Percentiles rank a stretch among this genome's conserved stretches.
Evolutionary conservation across 2,888 invertebrate species (phyloP).

Genomic region (Rutpela maculata): DNA sequence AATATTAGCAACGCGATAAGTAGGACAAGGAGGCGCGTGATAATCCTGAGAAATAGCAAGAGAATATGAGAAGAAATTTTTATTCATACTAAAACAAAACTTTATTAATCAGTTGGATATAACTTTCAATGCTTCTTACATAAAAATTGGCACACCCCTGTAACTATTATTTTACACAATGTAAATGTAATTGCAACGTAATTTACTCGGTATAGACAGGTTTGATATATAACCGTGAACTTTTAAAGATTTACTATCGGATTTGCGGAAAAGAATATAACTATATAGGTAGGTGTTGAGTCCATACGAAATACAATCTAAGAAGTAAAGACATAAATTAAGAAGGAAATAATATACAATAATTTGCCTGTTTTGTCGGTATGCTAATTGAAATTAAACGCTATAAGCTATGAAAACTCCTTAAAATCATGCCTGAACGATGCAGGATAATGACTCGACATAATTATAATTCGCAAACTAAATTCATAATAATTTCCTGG

Average conservation of each 20-base stretch:
- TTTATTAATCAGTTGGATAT: constrained; percentile 13
- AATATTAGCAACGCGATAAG: constrained; percentile 5
- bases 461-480: no score
- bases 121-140: constrained; percentile 2
- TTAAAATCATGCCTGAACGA: no score
- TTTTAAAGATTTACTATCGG: constrained; percentile 24
- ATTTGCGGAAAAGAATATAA: not conserved
- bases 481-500: no score
- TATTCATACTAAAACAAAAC: constrained; percentile 3
- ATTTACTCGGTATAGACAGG: constrained; percentile 10
- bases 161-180: not conserved
- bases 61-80: not conserved
- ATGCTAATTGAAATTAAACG: no score
- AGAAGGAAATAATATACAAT: not conserved
- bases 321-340: not conserved
- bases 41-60: constrained; percentile 4
- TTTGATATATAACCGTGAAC: constrained; percentile 7
- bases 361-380: no score
- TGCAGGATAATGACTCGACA: no score
- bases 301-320: not conserved
- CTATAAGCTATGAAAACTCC: no score
- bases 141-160: constrained; percentile 20
- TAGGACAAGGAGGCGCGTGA: constrained; percentile 19
- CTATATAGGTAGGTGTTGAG: not conserved
- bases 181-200: not conserved